A percentile compares a stretch with the other conserved stretches of the same genome.
Evolutionary conservation across 2,797 vertebrate genomes (phyloP).

Genomic region (Syncerus caffer): DNA sequence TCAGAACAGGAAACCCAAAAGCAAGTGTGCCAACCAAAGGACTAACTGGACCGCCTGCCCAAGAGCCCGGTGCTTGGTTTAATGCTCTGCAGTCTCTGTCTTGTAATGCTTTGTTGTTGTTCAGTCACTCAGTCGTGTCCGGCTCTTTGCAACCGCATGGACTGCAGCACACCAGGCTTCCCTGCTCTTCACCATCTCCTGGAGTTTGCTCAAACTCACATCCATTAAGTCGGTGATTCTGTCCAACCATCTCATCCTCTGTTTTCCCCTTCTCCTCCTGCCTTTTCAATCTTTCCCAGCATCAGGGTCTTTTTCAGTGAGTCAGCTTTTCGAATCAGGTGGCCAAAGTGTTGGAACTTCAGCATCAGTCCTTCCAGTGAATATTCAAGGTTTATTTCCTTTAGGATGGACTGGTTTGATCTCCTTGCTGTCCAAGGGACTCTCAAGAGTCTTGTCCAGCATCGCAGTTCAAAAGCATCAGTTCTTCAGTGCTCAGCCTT

Average conservation of each 20-base stretch:
- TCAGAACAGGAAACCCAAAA: neutral
- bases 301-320: neutral
- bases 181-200: neutral
- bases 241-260: neutral
- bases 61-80: neutral
- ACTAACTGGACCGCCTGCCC: rapidly evolving
- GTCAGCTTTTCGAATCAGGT: neutral
- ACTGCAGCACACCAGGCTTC: neutral
- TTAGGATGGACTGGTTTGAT: neutral
- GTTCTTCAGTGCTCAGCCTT: neutral
- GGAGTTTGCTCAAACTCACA: neutral
- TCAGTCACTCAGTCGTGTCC: neutral
- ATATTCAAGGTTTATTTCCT: neutral
- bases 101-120: neutral
- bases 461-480: neutral
- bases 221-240: neutral
- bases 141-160: neutral
- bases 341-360: neutral
- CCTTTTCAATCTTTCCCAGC: neutral
- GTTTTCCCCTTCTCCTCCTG: neutral
- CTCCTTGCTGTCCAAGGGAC: neutral
- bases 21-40: rapidly evolving
- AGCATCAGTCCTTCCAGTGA: neutral
- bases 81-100: neutral
- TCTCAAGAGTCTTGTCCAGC: neutral